These are phyloP conservation scores for Acrocephalus arundinaceus DNA, from an alignment of 2,113 vertebrate genomes.

Conservation along the genomic window DNA sequence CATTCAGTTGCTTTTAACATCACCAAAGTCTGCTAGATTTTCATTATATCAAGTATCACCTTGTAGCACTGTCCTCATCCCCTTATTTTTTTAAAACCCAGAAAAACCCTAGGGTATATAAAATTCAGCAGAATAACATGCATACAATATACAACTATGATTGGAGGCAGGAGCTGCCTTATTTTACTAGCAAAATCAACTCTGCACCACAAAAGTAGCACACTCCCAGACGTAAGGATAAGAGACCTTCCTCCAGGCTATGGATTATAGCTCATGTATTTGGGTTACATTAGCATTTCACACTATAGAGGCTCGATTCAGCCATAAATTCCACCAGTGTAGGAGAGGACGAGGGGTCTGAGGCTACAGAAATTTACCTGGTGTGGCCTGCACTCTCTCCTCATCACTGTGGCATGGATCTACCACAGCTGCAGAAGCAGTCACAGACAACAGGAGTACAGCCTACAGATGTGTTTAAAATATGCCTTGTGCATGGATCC, in stretches of 20 bases:
- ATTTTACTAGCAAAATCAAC: slow-evolving; percentile 61
- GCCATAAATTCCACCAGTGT: slow-evolving; percentile 27
- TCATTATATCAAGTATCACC: slow-evolving; percentile 23
- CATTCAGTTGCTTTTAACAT: slow-evolving; percentile 35
- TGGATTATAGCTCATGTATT: slow-evolving; percentile 71
- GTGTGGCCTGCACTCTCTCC: neutral
- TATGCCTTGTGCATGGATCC: neutral
- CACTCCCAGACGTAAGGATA: slow-evolving; percentile 40
- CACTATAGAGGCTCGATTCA: slow-evolving; percentile 39
- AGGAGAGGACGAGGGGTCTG: slow-evolving; percentile 23
- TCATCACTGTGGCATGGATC: neutral
- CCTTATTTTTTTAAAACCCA: neutral
- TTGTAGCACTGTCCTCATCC: slow-evolving; percentile 35
- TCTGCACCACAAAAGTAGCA: slow-evolving; percentile 49
- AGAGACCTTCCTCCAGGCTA: slow-evolving; percentile 70
- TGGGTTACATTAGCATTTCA: slow-evolving; percentile 73
- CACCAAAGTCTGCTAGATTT: slow-evolving; percentile 9
- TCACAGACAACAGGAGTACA: neutral
- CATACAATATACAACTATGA: neutral
- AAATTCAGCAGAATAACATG: slow-evolving; percentile 23
- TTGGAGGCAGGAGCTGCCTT: slow-evolving; percentile 38
- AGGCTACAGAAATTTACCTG: neutral
- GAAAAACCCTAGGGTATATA: neutral
- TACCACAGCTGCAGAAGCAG: neutral
- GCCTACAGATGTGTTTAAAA: neutral